Evolutionary conservation across 2,797 vertebrate species (phyloP), one percentile per base, ranked within the genome.

Genomic region (Pangasius sanitwongsei): DNA sequence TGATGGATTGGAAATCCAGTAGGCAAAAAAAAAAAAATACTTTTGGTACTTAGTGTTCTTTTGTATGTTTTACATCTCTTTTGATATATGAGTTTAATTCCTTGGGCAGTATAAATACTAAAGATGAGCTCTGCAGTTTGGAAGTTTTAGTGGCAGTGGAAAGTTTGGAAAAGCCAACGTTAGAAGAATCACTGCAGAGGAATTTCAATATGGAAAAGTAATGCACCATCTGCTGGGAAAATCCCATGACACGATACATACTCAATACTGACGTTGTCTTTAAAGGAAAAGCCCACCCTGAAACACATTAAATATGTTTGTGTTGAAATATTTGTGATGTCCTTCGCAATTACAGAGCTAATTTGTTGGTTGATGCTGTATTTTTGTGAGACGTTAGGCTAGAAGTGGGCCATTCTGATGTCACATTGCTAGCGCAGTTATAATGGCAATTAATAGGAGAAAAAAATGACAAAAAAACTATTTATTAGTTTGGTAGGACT

Each of bases 201-300:
- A 88, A 88, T 84, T 78, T 82, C 75, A 83, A 25, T 72, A 48
- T 59, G 88, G 55, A 89, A 89, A 88, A 87, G 44, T 61, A 65
- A 53, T 77, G 87, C 82, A 16, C 44, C 69, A 63, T 88, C 69
- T 75, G 57, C 37, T 61, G 48, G 53, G 34, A 48, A 28, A 50
- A 48, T 72, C 67, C 37, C 53, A 34, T 61, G 28, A 72, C 44
- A 15, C 61, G 61, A 87, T 70, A 72, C 50, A 34, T 37, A 13
- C 59, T 80, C n/a, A 34, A 80, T 50, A 12, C 61, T 50, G 61
- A 84, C 67, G 61, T 67, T 15, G 16, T 1, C 3, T 84, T 67
- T 31, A 69, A 84, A 84, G 16, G 13, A 53, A 84, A 84, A 31
- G 4, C 44, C 44, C 59, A 44, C 28, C 15, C 61, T 50, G 63